A percentile compares a stretch with the other conserved stretches of the same genome.
Conservation (phyloP, 2,888 invertebrate species). For the Imbricaverruca yamaguchii region DNA sequence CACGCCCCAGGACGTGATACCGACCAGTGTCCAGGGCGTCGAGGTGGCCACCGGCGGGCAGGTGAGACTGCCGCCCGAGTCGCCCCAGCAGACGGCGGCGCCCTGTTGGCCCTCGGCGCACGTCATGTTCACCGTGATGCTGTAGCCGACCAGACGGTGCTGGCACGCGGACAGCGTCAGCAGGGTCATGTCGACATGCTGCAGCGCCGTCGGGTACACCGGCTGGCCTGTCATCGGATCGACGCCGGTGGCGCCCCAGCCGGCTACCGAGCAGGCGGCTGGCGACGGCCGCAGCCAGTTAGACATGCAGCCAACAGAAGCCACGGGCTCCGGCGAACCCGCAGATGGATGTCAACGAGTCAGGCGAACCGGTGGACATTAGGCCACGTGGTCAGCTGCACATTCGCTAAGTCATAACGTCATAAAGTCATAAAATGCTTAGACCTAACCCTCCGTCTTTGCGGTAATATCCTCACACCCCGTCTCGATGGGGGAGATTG, state of each 20-base stretch:
- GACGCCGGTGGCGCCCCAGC: slow-evolving; percentile 5
- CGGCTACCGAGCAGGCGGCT: slow-evolving; percentile 9
- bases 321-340: neutral
- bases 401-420: no score
- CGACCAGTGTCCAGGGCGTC: neutral
- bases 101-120: neutral
- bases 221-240: neutral
- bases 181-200: neutral
- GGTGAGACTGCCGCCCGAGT: neutral
- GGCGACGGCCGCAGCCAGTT: neutral
- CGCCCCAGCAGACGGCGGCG: slow-evolving; percentile 18
- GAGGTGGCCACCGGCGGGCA: neutral
- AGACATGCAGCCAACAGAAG: neutral
- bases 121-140: neutral
- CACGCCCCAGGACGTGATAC: slow-evolving; percentile 2
- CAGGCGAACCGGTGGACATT: no score
- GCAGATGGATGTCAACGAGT: no score
- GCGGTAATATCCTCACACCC: no score
- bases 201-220: neutral
- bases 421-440: no score
- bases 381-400: no score
- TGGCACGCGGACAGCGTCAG: neutral
- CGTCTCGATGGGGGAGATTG: no score
- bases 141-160: neutral
- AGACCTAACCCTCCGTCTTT: no score